Percentiles rank a stretch among this genome's conserved stretches.
Conservation (phyloP, 23 tunicate species). For the Trididemnum clinides region DNA sequence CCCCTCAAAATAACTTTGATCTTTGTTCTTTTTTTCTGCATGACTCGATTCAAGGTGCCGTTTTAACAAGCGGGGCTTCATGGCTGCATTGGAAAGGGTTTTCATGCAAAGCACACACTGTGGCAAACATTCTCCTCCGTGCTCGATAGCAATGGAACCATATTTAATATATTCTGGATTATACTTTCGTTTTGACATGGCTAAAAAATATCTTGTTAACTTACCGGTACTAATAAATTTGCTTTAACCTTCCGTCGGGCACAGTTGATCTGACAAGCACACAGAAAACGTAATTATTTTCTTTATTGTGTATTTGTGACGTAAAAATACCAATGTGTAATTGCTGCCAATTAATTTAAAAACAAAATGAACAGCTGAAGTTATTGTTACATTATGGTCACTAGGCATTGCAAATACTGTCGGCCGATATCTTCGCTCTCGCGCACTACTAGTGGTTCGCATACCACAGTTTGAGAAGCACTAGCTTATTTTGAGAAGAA, state of each 20-base stretch:
- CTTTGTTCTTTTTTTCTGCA: conserved; percentile 20
- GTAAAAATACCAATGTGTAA: conserved; percentile 12
- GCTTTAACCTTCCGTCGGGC: conserved; percentile 10
- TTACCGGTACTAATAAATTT: conserved; percentile 22
- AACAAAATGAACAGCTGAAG: not conserved
- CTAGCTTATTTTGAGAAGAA: no score
- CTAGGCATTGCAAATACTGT: not conserved
- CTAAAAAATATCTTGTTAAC: conserved; percentile 21
- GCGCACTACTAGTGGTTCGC: not conserved
- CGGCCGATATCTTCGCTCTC: conserved; percentile 6
- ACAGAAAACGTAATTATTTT: conserved; percentile 12
- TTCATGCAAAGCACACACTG: conserved; percentile 26
- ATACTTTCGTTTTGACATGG: conserved; percentile 40
- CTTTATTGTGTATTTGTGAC: conserved; percentile 18
- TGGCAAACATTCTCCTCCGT: conserved; percentile 49
- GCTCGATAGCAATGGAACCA: conserved; percentile 48
- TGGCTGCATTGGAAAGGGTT: no score
- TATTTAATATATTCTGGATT: conserved; percentile 36
- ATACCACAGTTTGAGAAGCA: conserved; percentile 11
- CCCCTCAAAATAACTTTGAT: conserved; percentile 37
- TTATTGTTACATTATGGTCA: conserved; percentile 3
- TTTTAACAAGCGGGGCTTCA: conserved; percentile 35
- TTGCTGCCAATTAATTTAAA: conserved; percentile 15
- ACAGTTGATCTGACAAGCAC: conserved; percentile 29
- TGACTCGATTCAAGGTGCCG: conserved; percentile 39